A percentile compares a stretch with the other conserved stretches of the same genome.
Conservation (phyloP, 2,888 invertebrate genomes). For the Coronaproctus castanopsis region DNA sequence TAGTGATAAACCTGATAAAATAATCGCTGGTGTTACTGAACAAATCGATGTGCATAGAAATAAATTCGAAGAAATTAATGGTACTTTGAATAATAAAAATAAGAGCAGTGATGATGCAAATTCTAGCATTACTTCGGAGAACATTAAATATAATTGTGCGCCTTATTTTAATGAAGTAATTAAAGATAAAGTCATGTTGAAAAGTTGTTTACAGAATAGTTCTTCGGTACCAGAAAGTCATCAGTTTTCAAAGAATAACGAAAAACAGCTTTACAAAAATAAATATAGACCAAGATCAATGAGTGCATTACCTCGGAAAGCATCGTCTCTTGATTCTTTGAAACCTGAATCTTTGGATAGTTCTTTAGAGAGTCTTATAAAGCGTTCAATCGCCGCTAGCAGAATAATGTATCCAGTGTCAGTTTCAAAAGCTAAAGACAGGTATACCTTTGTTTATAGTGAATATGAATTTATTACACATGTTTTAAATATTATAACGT, state of each 20-base stretch:
- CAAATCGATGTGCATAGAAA: not conserved
- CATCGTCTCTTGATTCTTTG: not conserved
- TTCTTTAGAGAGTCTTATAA: slow-evolving; percentile 44
- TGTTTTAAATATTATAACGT: no score
- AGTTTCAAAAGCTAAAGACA: slow-evolving; percentile 57
- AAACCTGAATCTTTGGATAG: slow-evolving; percentile 17
- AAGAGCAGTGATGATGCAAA: not conserved
- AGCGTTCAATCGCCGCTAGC: slow-evolving; percentile 53
- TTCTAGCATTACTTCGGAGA: not conserved
- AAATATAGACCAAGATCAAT: slow-evolving; percentile 9
- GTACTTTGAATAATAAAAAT: not conserved
- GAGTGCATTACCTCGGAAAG: slow-evolving; percentile 12
- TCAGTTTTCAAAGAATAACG: not conserved
- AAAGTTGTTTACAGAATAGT: not conserved
- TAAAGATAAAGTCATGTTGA: not conserved
- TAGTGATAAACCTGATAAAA: not conserved
- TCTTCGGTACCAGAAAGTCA: not conserved
- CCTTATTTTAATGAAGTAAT: not conserved
- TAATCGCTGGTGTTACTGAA: not conserved
- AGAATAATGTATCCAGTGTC: slow-evolving; percentile 64
- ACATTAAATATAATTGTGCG: not conserved
- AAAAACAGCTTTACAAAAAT: not conserved
- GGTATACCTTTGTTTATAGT: slow-evolving; percentile 28
- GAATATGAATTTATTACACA: not conserved
- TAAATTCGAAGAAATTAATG: not conserved